These are phyloP conservation scores for Cryptotermes secundus DNA, from an alignment of 1,140 invertebrate genomes.

Conservation along the genomic window DNA sequence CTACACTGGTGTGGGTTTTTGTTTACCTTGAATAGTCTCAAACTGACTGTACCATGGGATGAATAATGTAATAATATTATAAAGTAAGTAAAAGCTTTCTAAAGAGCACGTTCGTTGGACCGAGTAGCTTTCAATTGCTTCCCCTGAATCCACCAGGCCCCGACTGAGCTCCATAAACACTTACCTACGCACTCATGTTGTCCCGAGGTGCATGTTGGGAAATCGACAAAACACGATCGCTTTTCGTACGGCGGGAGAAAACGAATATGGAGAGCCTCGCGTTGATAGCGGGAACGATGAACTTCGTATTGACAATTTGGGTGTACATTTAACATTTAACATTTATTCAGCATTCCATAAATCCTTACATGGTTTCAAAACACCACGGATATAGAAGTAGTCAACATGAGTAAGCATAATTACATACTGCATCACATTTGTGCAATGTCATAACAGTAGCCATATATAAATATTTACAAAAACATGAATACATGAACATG, in stretches of 20 bases:
- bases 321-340: too few species aligned
- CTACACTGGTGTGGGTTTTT: not conserved
- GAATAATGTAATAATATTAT: slow-evolving; percentile 26
- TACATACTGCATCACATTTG: too few species aligned
- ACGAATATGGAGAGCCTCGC: slow-evolving; percentile 24
- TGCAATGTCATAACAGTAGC: too few species aligned
- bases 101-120: slow-evolving; percentile 30
- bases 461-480: too few species aligned
- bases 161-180: slow-evolving; percentile 40
- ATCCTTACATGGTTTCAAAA: too few species aligned
- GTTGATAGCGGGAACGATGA: not conserved
- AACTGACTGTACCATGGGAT: slow-evolving; percentile 36
- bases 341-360: too few species aligned
- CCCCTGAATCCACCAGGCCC: slow-evolving; percentile 38
- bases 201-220: slow-evolving; percentile 40
- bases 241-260: slow-evolving; percentile 15
- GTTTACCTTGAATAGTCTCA: slow-evolving; percentile 36
- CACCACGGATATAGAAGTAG: too few species aligned
- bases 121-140: slow-evolving; percentile 36
- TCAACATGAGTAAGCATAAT: too few species aligned
- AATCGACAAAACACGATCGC: slow-evolving; percentile 33
- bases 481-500: too few species aligned
- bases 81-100: slow-evolving; percentile 14
- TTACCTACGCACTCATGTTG: slow-evolving; percentile 42
- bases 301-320: not conserved